Conservation (phyloP, 2,797 vertebrate genomes). For the Ambastaia sidthimunki region DNA sequence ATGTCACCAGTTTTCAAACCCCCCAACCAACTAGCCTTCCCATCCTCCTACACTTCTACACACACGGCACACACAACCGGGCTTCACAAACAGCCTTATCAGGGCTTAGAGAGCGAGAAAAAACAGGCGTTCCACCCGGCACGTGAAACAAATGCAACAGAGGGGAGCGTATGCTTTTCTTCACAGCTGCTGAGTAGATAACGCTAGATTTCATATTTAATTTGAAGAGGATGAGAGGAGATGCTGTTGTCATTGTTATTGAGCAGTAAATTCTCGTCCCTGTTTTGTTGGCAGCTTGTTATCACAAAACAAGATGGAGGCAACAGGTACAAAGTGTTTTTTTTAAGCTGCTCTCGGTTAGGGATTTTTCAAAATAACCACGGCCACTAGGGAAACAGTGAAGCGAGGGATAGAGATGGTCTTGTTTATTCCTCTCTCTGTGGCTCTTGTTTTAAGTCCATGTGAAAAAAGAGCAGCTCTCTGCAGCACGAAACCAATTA, state of each 20-base stretch:
- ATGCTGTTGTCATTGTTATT: conserved; percentile 50
- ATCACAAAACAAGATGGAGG: conserved; percentile 58
- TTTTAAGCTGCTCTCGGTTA: conserved; percentile 49
- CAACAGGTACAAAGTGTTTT: conserved; percentile 60
- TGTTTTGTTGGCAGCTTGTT: conserved; percentile 45
- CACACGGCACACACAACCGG: conserved; percentile 32
- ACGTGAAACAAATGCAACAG: conserved; percentile 51
- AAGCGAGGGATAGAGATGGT: conserved; percentile 48
- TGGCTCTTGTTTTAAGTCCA: conserved; percentile 60
- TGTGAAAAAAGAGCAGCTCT: conserved; percentile 54
- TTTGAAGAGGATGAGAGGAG: conserved; percentile 53
- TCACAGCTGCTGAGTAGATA: conserved; percentile 59
- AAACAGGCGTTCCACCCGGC: conserved; percentile 34
- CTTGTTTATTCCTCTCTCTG: conserved; percentile 52
- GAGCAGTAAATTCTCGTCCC: conserved; percentile 44
- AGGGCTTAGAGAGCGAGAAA: conserved; percentile 31
- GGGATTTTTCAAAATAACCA: conserved; percentile 59
- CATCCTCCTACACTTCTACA: conserved; percentile 42
- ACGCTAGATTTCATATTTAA: conserved; percentile 57
- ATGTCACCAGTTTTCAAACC: conserved; percentile 56
- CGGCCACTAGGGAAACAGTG: conserved; percentile 48
- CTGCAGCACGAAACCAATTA: conserved; percentile 66
- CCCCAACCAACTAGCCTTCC: conserved; percentile 34
- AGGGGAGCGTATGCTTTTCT: conserved; percentile 41
- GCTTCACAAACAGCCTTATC: conserved; percentile 55